Percentiles rank a stretch among this genome's conserved stretches.
Conservation (phyloP, 2,888 invertebrate genomes). For the Myathropa florea region DNA sequence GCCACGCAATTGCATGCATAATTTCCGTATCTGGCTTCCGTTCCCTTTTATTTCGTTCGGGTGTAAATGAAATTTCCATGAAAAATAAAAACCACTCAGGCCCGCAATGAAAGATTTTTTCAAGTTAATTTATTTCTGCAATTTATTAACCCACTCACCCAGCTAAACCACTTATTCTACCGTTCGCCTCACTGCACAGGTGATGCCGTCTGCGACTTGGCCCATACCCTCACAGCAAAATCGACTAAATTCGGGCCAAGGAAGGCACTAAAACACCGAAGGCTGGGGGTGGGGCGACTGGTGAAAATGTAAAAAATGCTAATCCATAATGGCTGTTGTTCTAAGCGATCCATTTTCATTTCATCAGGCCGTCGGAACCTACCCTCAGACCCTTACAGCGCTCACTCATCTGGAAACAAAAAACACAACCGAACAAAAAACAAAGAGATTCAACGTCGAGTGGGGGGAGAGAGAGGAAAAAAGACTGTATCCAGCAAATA, state of each 20-base stretch:
- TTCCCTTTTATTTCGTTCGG: neutral
- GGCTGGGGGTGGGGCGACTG: neutral
- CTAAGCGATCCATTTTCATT: slow-evolving; percentile 46
- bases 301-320: neutral
- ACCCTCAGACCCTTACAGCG: neutral
- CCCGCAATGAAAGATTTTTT: neutral
- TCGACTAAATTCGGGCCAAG: slow-evolving; percentile 16
- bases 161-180: neutral
- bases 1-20: neutral
- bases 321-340: slow-evolving; percentile 29
- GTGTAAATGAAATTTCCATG: neutral
- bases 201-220: neutral
- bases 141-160: neutral
- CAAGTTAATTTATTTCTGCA: neutral
- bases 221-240: slow-evolving; percentile 2
- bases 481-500: slow-evolving; percentile 44
- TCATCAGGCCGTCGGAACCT: neutral
- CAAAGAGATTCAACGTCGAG: neutral
- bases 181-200: slow-evolving; percentile 35
- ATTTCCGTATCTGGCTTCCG: neutral
- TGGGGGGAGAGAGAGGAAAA: neutral
- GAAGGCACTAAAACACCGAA: neutral
- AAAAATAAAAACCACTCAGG: neutral
- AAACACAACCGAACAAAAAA: neutral
- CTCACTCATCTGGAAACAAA: neutral